These are phyloP conservation scores for Caenorhabditis afra DNA, from an alignment of 2,888 invertebrate species.

Conservation along the genomic window DNA sequence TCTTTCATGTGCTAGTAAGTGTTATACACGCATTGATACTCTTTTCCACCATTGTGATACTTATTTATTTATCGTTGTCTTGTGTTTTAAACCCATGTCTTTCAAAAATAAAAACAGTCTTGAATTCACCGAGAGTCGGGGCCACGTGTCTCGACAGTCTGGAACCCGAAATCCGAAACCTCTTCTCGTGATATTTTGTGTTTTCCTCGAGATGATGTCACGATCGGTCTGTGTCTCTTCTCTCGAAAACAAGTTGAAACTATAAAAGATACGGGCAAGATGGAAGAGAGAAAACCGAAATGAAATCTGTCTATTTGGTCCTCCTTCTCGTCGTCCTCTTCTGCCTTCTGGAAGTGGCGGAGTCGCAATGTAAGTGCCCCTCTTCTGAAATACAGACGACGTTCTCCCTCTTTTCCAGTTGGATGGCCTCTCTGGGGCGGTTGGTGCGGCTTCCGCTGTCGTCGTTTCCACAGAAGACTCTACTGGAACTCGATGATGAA, in stretches of 20 bases:
- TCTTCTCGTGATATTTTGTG: conserved; percentile 27
- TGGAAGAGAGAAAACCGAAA: conserved; percentile 8
- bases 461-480: conserved; percentile 44
- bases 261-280: conserved; percentile 38
- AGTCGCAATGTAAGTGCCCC: conserved; percentile 39
- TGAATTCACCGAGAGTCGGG: not conserved
- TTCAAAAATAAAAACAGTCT: conserved; percentile 11
- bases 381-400: no score
- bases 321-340: conserved; percentile 31
- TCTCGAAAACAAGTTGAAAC: conserved; percentile 44
- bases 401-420: conserved; percentile 20
- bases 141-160: not conserved
- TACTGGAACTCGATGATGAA: conserved; percentile 34
- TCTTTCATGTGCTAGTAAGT: conserved; percentile 35
- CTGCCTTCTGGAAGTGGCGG: conserved; percentile 33
- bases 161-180: conserved; percentile 6
- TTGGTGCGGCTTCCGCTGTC: conserved; percentile 33
- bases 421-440: conserved; percentile 23
- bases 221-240: conserved; percentile 32
- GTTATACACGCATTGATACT: conserved; percentile 49
- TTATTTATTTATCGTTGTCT: conserved; percentile 15
- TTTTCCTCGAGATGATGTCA: conserved; percentile 29
- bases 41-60: conserved; percentile 36
- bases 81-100: conserved; percentile 11
- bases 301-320: conserved; percentile 25